phyloP scores from a whole-genome alignment of 64 coral and sea anemone species.

The Catalaphyllia jardinei region DNA sequence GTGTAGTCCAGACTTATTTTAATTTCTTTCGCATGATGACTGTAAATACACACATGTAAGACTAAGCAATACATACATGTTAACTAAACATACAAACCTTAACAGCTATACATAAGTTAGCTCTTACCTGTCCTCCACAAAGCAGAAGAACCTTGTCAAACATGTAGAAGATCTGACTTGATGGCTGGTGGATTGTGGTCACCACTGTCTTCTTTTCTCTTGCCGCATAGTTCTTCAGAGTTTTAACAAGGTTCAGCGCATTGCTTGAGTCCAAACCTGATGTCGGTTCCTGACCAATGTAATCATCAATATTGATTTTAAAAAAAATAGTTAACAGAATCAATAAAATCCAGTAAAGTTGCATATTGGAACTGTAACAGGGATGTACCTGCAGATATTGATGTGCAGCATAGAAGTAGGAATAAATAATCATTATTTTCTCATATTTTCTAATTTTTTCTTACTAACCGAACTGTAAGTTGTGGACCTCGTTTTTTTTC shows the following conservation, averaged over 20 bases:
- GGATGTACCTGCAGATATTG: too few relatives aligned
- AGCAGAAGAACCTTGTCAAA: constrained; percentile 89
- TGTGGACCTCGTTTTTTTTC: too few relatives aligned
- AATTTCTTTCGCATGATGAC: too few relatives aligned
- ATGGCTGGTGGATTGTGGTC: constrained; percentile 89
- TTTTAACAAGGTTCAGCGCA: constrained; percentile 81
- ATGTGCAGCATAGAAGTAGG: too few relatives aligned
- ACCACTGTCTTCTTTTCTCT: constrained; percentile 86
- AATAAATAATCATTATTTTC: too few relatives aligned
- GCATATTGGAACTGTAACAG: too few relatives aligned
- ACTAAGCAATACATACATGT: too few relatives aligned
- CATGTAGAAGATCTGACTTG: constrained; percentile 91
- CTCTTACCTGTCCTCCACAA: constrained; percentile 76
- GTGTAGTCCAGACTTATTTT: background rate
- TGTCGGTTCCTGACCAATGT: constrained; percentile 75
- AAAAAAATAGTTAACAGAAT: background rate
- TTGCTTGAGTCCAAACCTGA: constrained; percentile 91
- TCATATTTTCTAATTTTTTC: too few relatives aligned
- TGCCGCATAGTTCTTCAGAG: constrained; percentile 61
- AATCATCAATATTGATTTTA: background rate
- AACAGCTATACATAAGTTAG: background rate
- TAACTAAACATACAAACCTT: background rate
- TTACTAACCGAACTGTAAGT: too few relatives aligned
- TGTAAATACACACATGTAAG: too few relatives aligned
- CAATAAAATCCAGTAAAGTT: background rate